Evolutionary conservation across 2,888 invertebrate species (phyloP), one percentile per base, ranked within the genome.

Genomic region (Asteroscopus sphinx): DNA sequence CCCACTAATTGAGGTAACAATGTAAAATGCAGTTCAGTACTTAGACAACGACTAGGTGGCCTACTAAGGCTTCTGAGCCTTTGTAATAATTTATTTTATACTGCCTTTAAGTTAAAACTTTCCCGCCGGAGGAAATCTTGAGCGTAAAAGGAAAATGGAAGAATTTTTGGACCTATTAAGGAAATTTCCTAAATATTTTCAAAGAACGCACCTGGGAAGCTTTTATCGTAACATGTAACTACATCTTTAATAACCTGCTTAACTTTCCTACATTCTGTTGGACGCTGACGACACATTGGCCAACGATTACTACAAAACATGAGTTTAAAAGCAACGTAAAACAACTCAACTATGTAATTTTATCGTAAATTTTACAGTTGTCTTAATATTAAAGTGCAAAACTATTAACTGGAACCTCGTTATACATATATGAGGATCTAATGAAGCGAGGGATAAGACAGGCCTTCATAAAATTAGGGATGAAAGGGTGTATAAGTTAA

Each of bases 401-500:
- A 75, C 77, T 72, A 68, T 66, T 67, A 67, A 59, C 49, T 44
- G 37, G 13, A 16, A 60, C 52, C 39, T 62, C 47, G 39, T 33
- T 57, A 21, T 52, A 65, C 40, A 16, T 61, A 52, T 56, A 61
- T 51, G 61, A 39, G 68, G 56, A 55, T 68, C 65, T 79, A 80
- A 81, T 76, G 79, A 76, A 72, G 60, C 60, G 55, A 72, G 68
- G 78, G 77, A 77, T 77, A 77, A 81, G 80, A 78, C 48, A 68
- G 53, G 68, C 39, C 68, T 76, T 72, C 68, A 73, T 77, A 70
- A 80, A 80, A 82, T 83, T 77, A 76, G 68, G 77, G 81, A 73
- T 79, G 76, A 79, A 82, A 81, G 83, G 79, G 75, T 73, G 60
- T 66, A 55, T 60, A 76, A 79, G 76, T 77, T 76, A 70, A 70